Evolutionary conservation across 2,888 invertebrate species (phyloP).

Genomic region (Stomorhina lunata): DNA sequence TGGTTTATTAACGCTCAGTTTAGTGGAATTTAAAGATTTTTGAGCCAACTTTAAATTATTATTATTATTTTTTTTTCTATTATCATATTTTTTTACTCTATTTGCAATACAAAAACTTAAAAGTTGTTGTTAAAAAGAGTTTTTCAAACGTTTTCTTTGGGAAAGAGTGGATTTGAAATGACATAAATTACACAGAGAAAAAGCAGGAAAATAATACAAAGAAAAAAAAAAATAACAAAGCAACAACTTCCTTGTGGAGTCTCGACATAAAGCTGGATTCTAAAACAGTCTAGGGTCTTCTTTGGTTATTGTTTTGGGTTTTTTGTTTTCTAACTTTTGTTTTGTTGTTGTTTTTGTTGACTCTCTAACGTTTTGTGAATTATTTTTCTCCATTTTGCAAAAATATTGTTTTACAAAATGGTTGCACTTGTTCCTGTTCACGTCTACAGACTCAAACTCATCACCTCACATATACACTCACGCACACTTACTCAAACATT

Average conservation of each 20-base stretch:
- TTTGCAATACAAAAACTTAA: conserved; percentile 9
- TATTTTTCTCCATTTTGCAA: conserved; percentile 26
- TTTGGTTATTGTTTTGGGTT: background rate
- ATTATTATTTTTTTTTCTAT: no score
- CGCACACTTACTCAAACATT: conserved; percentile 51
- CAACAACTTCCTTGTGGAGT: conserved; percentile 7
- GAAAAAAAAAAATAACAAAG: background rate
- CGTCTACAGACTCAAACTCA: background rate
- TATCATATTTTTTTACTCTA: background rate
- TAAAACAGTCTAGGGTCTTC: background rate
- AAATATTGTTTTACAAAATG: conserved; percentile 75
- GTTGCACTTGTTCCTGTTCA: conserved; percentile 74
- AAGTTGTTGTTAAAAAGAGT: conserved; percentile 2
- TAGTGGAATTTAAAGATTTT: conserved; percentile 51
- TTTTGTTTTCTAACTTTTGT: conserved; percentile 9
- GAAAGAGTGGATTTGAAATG: background rate
- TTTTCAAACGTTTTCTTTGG: conserved; percentile 47
- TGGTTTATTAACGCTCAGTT: conserved; percentile 52
- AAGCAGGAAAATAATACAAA: background rate
- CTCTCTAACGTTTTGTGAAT: background rate
- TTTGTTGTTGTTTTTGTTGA: background rate
- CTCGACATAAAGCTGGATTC: background rate
- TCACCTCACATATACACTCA: conserved; percentile 1
- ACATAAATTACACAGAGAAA: background rate
- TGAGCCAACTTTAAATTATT: conserved; percentile 2